Base-by-base conservation (phyloP, 2,888 invertebrate species). In the Rutpela maculata region DNA sequence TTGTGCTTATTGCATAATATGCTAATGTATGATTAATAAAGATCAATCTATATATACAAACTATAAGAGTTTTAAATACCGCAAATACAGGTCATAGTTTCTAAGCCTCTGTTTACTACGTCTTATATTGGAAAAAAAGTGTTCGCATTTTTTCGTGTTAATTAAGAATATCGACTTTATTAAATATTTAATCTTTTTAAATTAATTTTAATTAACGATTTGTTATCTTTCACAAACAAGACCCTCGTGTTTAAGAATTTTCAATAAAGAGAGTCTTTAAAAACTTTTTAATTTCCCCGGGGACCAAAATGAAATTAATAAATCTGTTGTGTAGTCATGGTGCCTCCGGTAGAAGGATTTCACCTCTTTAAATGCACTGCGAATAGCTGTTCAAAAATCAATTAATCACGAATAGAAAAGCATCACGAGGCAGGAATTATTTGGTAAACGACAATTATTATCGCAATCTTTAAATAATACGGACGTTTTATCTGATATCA, bases 241-340 rank as follows among this genome's bases (percentile, higher is more conserved):
- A 43, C 43, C 43, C 43, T 43, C 9, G 43, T 15, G 12, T 43
- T 43, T 15, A 15, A 15, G 15, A 43, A 43, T 12, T 43, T 43
- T 43, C 15, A 43, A 43, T 43, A 43, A 43, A 10, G 43, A 12
- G 15, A 43, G 43, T 43, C 15, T 19, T 63, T 38, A 38, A 38
- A 63, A 38, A 35, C 35, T 63, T 63, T 63, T 38, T 38, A 38
- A 63, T 63, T 63, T 38, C 63, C 63, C 63, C n/a, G n/a, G 62
- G 19, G 63, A 35, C 0, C 15, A 38, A 38, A 63, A 38, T 63
- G 38, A 38, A 35, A 63, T 63, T 63, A 35, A 63, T 38, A 63
- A 63, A 35, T 38, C 35, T 38, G 12, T 31, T 62, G n/a, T 62
- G 31, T 35, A 9, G 31, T 35, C n/a, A n/a, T n/a, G 11, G 38